Percentiles rank a stretch among this genome's conserved stretches.
Conservation (phyloP, 2,797 vertebrate species). For the Enteromius afrohamiltoni region DNA sequence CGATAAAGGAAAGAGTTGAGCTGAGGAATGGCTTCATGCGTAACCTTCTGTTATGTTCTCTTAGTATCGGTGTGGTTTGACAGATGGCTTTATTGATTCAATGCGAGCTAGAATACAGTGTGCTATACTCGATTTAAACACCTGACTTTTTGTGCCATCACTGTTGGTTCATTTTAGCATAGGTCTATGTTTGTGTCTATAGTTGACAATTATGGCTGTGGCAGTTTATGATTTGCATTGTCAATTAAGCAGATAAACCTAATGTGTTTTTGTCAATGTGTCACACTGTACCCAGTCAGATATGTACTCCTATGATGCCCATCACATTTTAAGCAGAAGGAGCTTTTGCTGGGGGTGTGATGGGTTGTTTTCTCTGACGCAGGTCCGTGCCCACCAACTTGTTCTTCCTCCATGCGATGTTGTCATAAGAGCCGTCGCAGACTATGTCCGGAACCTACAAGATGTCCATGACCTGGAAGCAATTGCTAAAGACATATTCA, state of each 20-base stretch:
- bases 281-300: slow-evolving; percentile 32
- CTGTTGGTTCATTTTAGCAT: not conserved
- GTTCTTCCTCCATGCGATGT: slow-evolving; percentile 95
- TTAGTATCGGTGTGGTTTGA: not conserved
- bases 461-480: slow-evolving; percentile 89
- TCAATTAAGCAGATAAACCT: not conserved
- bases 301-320: slow-evolving; percentile 31
- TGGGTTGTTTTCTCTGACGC: slow-evolving; percentile 54
- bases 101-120: slow-evolving; percentile 19
- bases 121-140: slow-evolving; percentile 36
- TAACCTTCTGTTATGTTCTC: slow-evolving; percentile 37
- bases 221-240: not conserved
- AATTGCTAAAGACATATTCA: slow-evolving; percentile 94
- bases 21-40: not conserved
- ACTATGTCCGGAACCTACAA: slow-evolving; percentile 90
- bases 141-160: not conserved
- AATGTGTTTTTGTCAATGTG: not conserved
- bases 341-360: slow-evolving; percentile 52
- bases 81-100: slow-evolving; percentile 56
- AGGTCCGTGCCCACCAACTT: slow-evolving; percentile 96
- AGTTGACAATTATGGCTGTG: not conserved
- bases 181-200: not conserved
- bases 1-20: not conserved
- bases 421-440: slow-evolving; percentile 92
- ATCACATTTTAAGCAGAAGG: slow-evolving; percentile 52